Percentiles rank a stretch among this genome's conserved stretches.
These are phyloP conservation scores for Steromphala cineraria DNA, from an alignment of 2,888 invertebrate genomes.

Conservation along the genomic window DNA sequence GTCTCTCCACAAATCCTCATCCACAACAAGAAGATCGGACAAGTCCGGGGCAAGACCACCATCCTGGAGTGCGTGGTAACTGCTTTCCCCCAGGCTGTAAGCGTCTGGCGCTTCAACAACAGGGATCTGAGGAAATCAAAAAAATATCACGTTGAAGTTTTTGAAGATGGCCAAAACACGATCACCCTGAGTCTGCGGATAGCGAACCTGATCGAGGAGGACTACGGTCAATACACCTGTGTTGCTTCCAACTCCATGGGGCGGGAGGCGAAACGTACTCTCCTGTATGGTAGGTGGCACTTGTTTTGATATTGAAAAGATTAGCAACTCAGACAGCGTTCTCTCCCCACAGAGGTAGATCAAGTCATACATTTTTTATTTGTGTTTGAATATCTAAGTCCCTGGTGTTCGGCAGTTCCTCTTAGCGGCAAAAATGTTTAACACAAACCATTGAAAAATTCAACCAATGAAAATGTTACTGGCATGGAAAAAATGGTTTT, in stretches of 20 bases:
- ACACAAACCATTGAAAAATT: too few relatives aligned
- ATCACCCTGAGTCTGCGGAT: slow-evolving; percentile 53
- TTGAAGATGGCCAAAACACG: slow-evolving; percentile 52
- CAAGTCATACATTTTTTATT: too few relatives aligned
- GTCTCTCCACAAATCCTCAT: slow-evolving; percentile 59
- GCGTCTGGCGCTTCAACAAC: slow-evolving; percentile 60
- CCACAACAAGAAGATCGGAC: slow-evolving; percentile 58
- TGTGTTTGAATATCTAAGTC: too few relatives aligned
- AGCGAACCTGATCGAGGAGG: slow-evolving; percentile 42
- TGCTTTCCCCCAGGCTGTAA: slow-evolving; percentile 65
- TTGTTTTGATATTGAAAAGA: too few relatives aligned
- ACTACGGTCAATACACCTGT: slow-evolving; percentile 59
- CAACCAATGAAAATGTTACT: too few relatives aligned
- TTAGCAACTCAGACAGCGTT: too few relatives aligned
- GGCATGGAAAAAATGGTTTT: too few relatives aligned
- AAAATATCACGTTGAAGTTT: slow-evolving; percentile 61
- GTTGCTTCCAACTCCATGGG: slow-evolving; percentile 57
- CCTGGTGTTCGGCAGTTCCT: too few relatives aligned
- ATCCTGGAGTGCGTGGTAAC: slow-evolving; percentile 68
- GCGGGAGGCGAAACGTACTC: slow-evolving; percentile 39
- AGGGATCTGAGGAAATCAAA: slow-evolving; percentile 38
- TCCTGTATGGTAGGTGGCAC: slow-evolving; percentile 55
- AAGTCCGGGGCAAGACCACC: slow-evolving; percentile 60
- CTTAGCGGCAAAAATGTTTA: too few relatives aligned
- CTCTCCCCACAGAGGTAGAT: too few relatives aligned